Evolutionary conservation across 2,797 vertebrate species (phyloP), one percentile per base, ranked within the genome.

Genomic region (Merluccius polli): DNA sequence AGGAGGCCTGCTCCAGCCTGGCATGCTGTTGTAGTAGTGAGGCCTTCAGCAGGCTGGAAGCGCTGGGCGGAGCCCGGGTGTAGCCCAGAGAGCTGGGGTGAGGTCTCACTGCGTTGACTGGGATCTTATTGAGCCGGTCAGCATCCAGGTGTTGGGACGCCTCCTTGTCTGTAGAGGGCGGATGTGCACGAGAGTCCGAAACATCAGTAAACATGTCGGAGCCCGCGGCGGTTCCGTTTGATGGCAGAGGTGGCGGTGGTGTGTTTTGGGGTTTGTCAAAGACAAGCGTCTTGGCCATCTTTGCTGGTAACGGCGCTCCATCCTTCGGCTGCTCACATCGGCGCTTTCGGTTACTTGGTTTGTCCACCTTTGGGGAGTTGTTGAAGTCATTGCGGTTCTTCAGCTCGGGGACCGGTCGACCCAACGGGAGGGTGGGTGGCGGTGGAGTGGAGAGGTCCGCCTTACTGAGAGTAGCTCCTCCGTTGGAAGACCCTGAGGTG

Each of bases 351-450:
- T 88, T 92, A 29, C 89, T 87, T 10, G 81, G 7, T 83, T 94
- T 95, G 78, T 97, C 95, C 11, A 86, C 0, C 87, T 91, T 93
- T 0, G 92, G 93, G 15, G 93, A 88, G 91, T 95, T 96, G 89
- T 95, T 95, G 44, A 97, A 94, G 79, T 97, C 95, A 0, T 95
- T 95, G 87, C 95, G 94, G 88, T 85, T 94, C 87, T 96, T 96
- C 71, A 95, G 77, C 72, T 97, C 96, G 0, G 93, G 91, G 71
- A 93, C 87, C 0, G 89, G 91, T 88, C 95, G 95, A 15, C 90
- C 78, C 30, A 81, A 85, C 0, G 88, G 77, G 0, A 92, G 65
- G 48, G 72, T 74, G 84, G 89, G 85, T n/a, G 90, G 86, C 27
- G 90, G 81, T 7, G 92, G 80, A 4, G 88, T 52, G 0, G 94